A percentile compares a stretch with the other conserved stretches of the same genome.
Evolutionary conservation across 2,113 vertebrate species (phyloP).

Genomic region (Prionailurus viverrinus): DNA sequence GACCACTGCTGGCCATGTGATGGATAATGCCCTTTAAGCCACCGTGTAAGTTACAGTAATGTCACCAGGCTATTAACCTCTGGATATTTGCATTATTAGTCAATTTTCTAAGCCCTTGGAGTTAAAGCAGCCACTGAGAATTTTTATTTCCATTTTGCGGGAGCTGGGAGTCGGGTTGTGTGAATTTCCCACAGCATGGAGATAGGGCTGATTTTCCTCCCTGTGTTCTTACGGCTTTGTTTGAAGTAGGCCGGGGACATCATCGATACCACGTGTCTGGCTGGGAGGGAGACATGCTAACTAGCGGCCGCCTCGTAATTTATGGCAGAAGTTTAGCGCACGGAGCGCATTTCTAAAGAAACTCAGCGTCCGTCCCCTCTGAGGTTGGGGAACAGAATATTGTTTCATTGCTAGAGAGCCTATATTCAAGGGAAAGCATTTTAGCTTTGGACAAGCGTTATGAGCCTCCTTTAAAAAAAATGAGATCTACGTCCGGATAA

Average conservation of each 20-base stretch:
- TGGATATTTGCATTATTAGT: constrained; percentile 86
- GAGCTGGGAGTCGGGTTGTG: constrained; percentile 40
- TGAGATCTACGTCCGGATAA: constrained; percentile 84
- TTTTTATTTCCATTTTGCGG: constrained; percentile 76
- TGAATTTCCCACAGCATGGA: constrained; percentile 46
- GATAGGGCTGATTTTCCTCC: constrained; percentile 8
- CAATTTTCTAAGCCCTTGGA: constrained; percentile 83
- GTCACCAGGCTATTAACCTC: constrained; percentile 85
- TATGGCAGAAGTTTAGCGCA: constrained; percentile 75
- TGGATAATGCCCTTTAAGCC: constrained; percentile 72
- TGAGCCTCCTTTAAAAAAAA: constrained; percentile 78
- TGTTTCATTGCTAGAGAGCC: constrained; percentile 79
- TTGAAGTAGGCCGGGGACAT: neutral
- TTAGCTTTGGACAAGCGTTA: constrained; percentile 80
- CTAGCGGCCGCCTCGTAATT: constrained; percentile 79
- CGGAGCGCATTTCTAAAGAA: constrained; percentile 83
- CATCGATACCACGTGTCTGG: constrained; percentile 55
- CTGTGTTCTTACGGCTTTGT: constrained; percentile 67
- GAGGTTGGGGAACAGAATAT: constrained; percentile 64
- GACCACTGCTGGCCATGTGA: neutral
- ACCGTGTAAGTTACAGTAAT: constrained; percentile 52
- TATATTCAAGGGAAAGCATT: constrained; percentile 77
- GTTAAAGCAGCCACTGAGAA: constrained; percentile 66
- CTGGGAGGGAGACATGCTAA: constrained; percentile 78
- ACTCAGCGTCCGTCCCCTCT: constrained; percentile 69